phyloP scores from a whole-genome alignment of 2,113 vertebrate species.

The Ammodytes dubius region DNA sequence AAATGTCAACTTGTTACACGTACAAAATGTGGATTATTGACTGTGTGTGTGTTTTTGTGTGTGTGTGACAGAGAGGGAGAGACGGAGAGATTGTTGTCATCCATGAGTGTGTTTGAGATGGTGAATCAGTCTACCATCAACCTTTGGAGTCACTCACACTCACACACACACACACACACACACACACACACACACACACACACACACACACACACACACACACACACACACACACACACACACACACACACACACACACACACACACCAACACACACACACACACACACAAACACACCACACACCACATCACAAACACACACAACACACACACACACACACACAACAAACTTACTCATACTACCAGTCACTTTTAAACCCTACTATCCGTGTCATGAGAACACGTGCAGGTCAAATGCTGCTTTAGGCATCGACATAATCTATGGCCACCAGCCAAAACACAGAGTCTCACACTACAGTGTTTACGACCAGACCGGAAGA shows the following conservation, averaged over 20 bases:
- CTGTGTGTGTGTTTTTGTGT: not conserved
- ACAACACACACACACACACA: not conserved
- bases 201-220: slow-evolving; percentile 32
- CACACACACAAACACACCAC: slow-evolving; percentile 18
- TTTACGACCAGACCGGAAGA: slow-evolving; percentile 1
- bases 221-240: not conserved
- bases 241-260: not conserved
- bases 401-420: slow-evolving; percentile 48
- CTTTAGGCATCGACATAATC: slow-evolving; percentile 38
- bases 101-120: not conserved
- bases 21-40: not conserved
- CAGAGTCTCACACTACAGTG: not conserved
- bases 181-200: slow-evolving; percentile 19
- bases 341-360: not conserved
- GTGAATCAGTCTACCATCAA: slow-evolving; percentile 48
- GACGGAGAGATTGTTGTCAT: not conserved
- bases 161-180: slow-evolving; percentile 17
- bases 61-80: not conserved
- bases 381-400: slow-evolving; percentile 17
- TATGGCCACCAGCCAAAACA: slow-evolving; percentile 37
- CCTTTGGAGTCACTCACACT: not conserved
- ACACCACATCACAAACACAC: slow-evolving; percentile 35
- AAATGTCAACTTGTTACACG: slow-evolving; percentile 32
- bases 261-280: slow-evolving; percentile 6
- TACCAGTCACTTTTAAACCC: slow-evolving; percentile 11